Evolutionary conservation across 92 coral and sea anemone genomes (phyloP).

Genomic region (Palythoa caribaeorum): DNA sequence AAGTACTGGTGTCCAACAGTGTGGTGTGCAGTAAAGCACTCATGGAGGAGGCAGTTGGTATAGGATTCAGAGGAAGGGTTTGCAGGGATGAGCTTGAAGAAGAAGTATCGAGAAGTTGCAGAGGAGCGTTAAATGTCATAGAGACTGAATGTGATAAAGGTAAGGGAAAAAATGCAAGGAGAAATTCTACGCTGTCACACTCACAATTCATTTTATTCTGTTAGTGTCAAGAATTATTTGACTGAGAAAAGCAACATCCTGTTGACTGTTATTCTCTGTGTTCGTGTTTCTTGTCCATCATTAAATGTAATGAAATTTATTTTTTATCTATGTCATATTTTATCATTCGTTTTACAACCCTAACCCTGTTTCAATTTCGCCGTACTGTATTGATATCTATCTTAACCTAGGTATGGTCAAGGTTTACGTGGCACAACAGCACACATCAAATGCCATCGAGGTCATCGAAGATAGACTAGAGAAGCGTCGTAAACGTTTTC

Average conservation of each 20-base stretch:
- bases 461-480: constrained; percentile 58
- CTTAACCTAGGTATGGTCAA: constrained; percentile 49
- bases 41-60: constrained; percentile 55
- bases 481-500: constrained; percentile 52
- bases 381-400: too few species aligned
- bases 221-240: too few species aligned
- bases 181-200: background rate
- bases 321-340: too few species aligned
- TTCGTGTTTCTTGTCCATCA: too few species aligned
- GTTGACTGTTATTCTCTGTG: too few species aligned
- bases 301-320: too few species aligned
- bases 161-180: background rate
- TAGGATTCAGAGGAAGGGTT: constrained; percentile 55
- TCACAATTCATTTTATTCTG: background rate
- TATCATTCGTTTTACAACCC: too few species aligned
- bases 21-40: constrained; percentile 70
- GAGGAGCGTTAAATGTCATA: constrained; percentile 54
- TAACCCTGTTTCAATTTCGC: too few species aligned
- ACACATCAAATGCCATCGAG: constrained; percentile 47
- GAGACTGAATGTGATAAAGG: constrained; percentile 56
- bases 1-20: constrained; percentile 54
- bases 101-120: constrained; percentile 52
- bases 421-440: constrained; percentile 50
- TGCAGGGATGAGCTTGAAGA: constrained; percentile 51
- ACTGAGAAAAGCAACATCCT: too few species aligned